Evolutionary conservation across 2,888 invertebrate species (phyloP), one percentile per base, ranked within the genome.

Genomic region (Papilio elwesi): DNA sequence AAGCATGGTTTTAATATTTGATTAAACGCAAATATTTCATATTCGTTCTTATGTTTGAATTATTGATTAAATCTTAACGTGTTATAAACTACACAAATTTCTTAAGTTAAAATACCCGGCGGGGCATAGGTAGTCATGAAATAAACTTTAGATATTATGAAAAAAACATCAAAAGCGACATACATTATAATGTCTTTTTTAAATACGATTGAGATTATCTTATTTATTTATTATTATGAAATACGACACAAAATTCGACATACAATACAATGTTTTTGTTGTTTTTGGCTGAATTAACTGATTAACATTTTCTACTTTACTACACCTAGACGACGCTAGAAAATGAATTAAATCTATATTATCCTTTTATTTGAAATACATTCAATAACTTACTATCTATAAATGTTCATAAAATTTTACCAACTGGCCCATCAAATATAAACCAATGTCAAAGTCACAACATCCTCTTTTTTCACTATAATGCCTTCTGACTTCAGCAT

Each of bases 331-430:
- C 12, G 36, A 51, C 49, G n/a, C 65, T 66, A 66, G 16, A 49
- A 51, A 52, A 52, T 52, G 51, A 26, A 26, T 26, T 26, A 49
- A 16, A 13, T 64, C 49, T 62, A 59, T 62, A 6, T 62, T n/a
- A 63, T 43, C 6, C 9, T 52, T 49, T 16, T 43, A 47, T 15
- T 63, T 11, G 38, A 62, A 63, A 63, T 55, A 48, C 59, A 15
- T 62, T 62, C 43, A 62, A 43, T 52, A 43, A 10, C 43, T 62
- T 62, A 62, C 0, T 10, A 43, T 43, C 59, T 62, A 62, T 62
- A 59, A 59, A 59, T 59, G 2, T 59, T 12, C 59, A 59, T 59
- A 59, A 59, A 59, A 59, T 62, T 62, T 62, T 12, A 3, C 59
- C 59, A 15, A 62, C 59, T 15, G 59, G n/a, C 15, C 59, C 59